A percentile compares a stretch with the other conserved stretches of the same genome.
Conservation (phyloP, 2,888 invertebrate species). For the Asteroscopus sphinx region DNA sequence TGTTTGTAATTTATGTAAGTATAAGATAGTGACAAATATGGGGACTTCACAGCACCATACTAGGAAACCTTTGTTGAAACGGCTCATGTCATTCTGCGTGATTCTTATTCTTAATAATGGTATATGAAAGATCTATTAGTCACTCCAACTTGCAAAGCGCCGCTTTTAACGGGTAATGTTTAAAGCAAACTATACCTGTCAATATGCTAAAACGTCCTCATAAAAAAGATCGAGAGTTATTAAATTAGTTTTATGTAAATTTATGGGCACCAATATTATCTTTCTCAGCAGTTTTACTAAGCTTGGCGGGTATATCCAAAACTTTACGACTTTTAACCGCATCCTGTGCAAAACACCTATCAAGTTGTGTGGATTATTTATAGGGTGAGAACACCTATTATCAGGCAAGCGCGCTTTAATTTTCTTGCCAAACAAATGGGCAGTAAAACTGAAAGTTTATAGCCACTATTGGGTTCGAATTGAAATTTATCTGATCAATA, state of each 20-base stretch:
- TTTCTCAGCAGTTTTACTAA: constrained; percentile 27
- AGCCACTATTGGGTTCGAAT: constrained; percentile 41
- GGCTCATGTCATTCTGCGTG: too few relatives aligned
- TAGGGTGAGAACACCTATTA: constrained; percentile 42
- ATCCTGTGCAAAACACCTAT: constrained; percentile 33
- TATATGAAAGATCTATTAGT: not conserved
- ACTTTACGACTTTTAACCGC: constrained; percentile 37
- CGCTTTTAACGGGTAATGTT: not conserved
- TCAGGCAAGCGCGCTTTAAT: constrained; percentile 27
- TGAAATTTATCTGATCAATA: constrained; percentile 46
- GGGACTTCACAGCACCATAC: too few relatives aligned
- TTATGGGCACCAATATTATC: constrained; percentile 17
- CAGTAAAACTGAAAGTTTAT: constrained; percentile 47
- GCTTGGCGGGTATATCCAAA: constrained; percentile 8
- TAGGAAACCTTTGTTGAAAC: too few relatives aligned
- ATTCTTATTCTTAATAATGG: too few relatives aligned
- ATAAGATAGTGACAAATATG: not conserved
- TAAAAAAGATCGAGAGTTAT: constrained; percentile 4
- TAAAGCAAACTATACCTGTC: not conserved
- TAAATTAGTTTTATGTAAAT: constrained; percentile 17
- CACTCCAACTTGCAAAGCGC: not conserved
- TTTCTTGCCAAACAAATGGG: constrained; percentile 47
- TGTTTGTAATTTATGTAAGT: too few relatives aligned
- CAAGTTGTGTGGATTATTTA: constrained; percentile 41
- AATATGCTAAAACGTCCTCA: not conserved